phyloP scores from a whole-genome alignment of 2,113 vertebrate genomes.

The Eretmochelys imbricata region DNA sequence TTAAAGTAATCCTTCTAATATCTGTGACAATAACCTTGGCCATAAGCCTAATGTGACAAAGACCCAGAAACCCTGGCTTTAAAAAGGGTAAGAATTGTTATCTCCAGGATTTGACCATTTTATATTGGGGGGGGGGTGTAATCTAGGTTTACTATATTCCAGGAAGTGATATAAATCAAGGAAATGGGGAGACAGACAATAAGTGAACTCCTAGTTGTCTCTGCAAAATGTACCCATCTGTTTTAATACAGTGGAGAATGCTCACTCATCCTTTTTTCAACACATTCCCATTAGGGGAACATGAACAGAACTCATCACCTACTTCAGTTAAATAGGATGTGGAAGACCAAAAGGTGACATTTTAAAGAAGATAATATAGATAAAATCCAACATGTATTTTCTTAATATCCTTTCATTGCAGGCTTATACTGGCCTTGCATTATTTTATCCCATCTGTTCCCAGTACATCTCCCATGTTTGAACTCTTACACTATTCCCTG shows the following conservation, averaged over 20 bases:
- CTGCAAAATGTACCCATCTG: not conserved
- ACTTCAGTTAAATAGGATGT: not conserved
- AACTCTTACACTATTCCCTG: not conserved
- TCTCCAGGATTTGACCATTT: too few species aligned
- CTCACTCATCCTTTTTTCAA: not conserved
- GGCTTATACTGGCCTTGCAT: not conserved
- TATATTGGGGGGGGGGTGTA: too few species aligned
- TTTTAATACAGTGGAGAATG: not conserved
- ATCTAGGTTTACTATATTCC: not conserved
- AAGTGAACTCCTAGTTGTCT: not conserved
- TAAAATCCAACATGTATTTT: conserved; percentile 20
- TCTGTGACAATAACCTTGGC: not conserved
- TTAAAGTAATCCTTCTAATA: not conserved
- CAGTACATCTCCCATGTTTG: not conserved
- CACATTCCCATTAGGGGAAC: not conserved
- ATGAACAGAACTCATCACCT: not conserved
- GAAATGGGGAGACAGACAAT: not conserved
- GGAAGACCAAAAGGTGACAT: not conserved
- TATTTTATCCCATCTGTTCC: not conserved
- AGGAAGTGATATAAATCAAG: not conserved
- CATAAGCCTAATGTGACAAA: not conserved
- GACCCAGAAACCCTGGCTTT: not conserved
- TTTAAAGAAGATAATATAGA: not conserved
- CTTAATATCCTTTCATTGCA: conserved; percentile 14
- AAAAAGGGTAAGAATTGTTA: not conserved